Percentiles rank a stretch among this genome's conserved stretches.
Conservation (phyloP, 2,797 vertebrate genomes). For the Kryptopterus vitreolus region DNA sequence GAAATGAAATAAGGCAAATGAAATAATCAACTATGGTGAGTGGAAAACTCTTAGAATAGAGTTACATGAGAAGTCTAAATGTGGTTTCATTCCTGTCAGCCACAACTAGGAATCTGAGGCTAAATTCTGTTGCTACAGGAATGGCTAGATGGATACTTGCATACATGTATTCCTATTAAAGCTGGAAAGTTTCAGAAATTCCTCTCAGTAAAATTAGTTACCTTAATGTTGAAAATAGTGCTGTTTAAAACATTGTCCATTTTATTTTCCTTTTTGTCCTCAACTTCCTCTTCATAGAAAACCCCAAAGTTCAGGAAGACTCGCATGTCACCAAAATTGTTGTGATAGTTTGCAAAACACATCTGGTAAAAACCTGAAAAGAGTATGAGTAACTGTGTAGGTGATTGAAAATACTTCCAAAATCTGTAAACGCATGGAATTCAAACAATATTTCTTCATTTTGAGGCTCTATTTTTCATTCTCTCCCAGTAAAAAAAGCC, state of each 20-base stretch:
- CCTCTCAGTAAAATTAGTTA: constrained; percentile 53
- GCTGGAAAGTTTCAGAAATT: not conserved
- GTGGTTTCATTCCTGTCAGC: not conserved
- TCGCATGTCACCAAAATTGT: constrained; percentile 83
- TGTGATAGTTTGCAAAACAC: constrained; percentile 89
- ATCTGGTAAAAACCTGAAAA: constrained; percentile 89
- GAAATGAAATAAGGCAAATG: too few species aligned
- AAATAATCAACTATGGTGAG: not conserved
- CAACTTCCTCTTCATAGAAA: constrained; percentile 76
- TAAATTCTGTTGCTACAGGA: not conserved
- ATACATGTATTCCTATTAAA: not conserved
- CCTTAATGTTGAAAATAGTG: constrained; percentile 83
- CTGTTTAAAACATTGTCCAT: constrained; percentile 76
- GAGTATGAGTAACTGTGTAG: not conserved
- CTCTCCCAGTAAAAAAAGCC: not conserved
- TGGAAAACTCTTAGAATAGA: too few species aligned
- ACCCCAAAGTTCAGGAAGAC: constrained; percentile 91
- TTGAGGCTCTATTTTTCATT: not conserved
- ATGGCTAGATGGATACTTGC: not conserved
- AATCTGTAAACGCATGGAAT: not conserved
- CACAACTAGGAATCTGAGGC: not conserved
- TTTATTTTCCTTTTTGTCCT: constrained; percentile 51
- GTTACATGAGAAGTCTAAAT: not conserved
- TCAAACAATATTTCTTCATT: too few species aligned
- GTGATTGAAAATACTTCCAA: not conserved